Conservation (phyloP, 2,797 vertebrate genomes). For the Hydrocynus forskahlii region DNA sequence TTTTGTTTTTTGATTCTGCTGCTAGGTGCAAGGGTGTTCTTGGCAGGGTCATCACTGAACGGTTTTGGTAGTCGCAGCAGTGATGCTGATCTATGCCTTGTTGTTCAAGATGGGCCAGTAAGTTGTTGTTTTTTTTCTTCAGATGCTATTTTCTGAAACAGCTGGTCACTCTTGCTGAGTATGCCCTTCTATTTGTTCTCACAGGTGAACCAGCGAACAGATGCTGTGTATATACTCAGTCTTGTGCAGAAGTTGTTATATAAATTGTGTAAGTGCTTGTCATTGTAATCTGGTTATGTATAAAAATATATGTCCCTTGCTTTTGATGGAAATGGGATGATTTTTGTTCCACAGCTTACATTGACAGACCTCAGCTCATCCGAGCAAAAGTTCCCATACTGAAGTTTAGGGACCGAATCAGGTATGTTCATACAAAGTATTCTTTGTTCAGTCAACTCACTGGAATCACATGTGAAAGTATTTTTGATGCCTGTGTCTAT, state of each 20-base stretch:
- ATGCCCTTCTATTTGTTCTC: conserved; percentile 36
- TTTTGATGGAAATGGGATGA: conserved; percentile 26
- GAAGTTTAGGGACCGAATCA: conserved; percentile 93
- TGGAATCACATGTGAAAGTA: not conserved
- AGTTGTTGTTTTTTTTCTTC: conserved; percentile 65
- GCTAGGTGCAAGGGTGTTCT: conserved; percentile 84
- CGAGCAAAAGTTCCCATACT: conserved; percentile 98
- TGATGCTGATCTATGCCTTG: conserved; percentile 93
- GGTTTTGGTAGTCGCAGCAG: conserved; percentile 91
- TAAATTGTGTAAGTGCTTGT: conserved; percentile 86
- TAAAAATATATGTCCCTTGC: not conserved
- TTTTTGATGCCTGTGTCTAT: not conserved
- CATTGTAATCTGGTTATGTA: not conserved
- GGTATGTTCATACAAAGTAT: conserved; percentile 74
- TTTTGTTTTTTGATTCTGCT: not conserved
- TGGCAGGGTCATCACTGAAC: conserved; percentile 94
- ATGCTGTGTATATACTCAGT: conserved; percentile 86
- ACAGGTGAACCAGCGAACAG: conserved; percentile 84
- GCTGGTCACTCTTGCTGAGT: not conserved
- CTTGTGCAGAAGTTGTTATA: conserved; percentile 85
- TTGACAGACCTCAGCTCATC: conserved; percentile 90
- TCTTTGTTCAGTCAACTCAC: not conserved
- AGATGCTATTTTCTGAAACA: not conserved
- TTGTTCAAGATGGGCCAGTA: conserved; percentile 84
- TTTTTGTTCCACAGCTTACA: conserved; percentile 73